Percentiles rank a stretch among this genome's conserved stretches.
Conservation (phyloP, 2,888 invertebrate genomes). For the Myathropa florea region DNA sequence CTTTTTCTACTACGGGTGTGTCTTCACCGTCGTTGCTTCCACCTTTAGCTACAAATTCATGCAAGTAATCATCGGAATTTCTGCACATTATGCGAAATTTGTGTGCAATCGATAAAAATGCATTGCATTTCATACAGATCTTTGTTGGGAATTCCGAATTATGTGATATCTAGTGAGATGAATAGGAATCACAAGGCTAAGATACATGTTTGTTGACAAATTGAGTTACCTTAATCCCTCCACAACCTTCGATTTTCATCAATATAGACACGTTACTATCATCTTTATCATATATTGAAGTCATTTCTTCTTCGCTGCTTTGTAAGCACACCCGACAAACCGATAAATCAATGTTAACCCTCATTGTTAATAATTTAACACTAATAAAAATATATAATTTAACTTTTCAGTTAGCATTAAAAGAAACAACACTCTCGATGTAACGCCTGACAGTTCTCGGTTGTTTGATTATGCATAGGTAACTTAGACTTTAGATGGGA, state of each 20-base stretch:
- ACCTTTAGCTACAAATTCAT: conserved; percentile 74
- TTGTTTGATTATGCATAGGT: no score
- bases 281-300: conserved; percentile 75
- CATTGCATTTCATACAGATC: conserved; percentile 76
- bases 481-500: no score
- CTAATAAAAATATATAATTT: conserved; percentile 1
- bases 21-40: conserved; percentile 37
- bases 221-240: conserved; percentile 76
- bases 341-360: conserved; percentile 72
- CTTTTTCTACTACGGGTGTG: background rate
- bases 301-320: conserved; percentile 75
- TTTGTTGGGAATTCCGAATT: conserved; percentile 76
- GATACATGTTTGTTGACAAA: conserved; percentile 27
- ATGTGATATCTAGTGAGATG: conserved; percentile 73
- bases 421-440: background rate
- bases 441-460: background rate
- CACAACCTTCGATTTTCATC: conserved; percentile 77
- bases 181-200: background rate
- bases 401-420: background rate
- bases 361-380: conserved; percentile 42
- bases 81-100: conserved; percentile 79
- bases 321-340: conserved; percentile 78
- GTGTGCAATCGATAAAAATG: conserved; percentile 76
- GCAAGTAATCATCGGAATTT: conserved; percentile 77
- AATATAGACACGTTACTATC: conserved; percentile 70